These are phyloP conservation scores for Capitulum mitella DNA, from an alignment of 2,888 invertebrate species.

Conservation along the genomic window DNA sequence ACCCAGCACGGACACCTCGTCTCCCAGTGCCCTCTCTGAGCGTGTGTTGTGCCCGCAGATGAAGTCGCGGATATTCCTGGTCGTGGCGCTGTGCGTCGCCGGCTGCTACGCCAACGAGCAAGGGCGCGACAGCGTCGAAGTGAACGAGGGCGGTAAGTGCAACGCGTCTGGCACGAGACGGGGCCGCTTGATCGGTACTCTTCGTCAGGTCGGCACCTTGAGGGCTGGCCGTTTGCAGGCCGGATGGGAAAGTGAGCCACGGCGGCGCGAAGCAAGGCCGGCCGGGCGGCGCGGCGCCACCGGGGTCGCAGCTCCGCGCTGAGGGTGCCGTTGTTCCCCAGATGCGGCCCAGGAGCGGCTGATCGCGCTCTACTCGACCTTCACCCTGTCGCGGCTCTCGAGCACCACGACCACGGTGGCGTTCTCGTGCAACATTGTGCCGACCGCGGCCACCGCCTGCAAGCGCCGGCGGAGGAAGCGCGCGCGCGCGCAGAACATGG, in stretches of 20 bases:
- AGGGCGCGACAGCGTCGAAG: not conserved
- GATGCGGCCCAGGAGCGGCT: not conserved
- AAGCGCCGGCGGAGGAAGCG: slow-evolving; percentile 8
- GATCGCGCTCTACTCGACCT: slow-evolving; percentile 6
- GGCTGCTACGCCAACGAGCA: not conserved
- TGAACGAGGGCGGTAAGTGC: not conserved
- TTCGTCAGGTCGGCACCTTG: too few species aligned
- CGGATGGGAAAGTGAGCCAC: too few species aligned
- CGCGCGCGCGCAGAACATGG: not conserved
- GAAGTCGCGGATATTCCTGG: not conserved
- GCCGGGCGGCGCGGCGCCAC: too few species aligned
- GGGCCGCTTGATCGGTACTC: too few species aligned
- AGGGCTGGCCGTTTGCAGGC: too few species aligned
- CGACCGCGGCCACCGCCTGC: not conserved
- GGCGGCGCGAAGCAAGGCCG: too few species aligned
- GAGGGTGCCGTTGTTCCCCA: not conserved
- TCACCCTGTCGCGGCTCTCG: not conserved
- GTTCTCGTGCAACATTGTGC: not conserved
- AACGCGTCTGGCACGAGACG: too few species aligned
- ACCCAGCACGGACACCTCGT: too few species aligned
- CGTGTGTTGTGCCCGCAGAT: not conserved
- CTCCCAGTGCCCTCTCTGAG: too few species aligned
- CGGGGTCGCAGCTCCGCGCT: too few species aligned
- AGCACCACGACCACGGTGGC: slow-evolving; percentile 13
- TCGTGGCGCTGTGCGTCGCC: not conserved